phyloP scores from a whole-genome alignment of 2,113 vertebrate species.

The Chionis minor region DNA sequence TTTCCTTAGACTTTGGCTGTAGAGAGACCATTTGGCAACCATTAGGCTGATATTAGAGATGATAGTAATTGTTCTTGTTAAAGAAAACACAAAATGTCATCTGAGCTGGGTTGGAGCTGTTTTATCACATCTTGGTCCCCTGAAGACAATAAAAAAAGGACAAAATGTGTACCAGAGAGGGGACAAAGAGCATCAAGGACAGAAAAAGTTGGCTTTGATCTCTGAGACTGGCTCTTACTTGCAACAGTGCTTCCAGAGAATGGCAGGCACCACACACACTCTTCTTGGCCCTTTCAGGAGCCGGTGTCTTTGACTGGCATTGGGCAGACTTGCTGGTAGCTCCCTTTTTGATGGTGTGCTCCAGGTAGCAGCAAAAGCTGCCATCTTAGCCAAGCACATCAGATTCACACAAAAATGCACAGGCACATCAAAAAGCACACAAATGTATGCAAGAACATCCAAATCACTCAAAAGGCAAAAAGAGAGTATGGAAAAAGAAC shows the following conservation, averaged over 20 bases:
- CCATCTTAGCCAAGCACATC: not conserved
- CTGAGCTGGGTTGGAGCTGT: not conserved
- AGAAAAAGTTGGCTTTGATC: not conserved
- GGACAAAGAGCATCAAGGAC: not conserved
- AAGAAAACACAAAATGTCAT: not conserved
- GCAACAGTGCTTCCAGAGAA: not conserved
- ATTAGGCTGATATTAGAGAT: not conserved
- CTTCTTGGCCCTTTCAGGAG: not conserved
- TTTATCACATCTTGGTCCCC: not conserved
- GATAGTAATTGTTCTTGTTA: not conserved
- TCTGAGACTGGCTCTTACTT: not conserved
- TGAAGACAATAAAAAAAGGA: not conserved
- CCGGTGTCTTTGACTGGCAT: not conserved
- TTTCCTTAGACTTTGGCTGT: not conserved
- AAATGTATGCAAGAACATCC: not conserved
- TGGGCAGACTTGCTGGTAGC: not conserved
- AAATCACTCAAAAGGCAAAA: not conserved
- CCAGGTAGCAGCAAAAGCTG: not conserved
- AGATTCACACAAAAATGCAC: not conserved
- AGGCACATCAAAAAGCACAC: not conserved
- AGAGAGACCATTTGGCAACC: not conserved
- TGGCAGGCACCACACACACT: not conserved
- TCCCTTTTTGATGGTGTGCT: not conserved
- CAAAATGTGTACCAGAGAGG: not conserved
- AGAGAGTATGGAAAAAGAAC: not conserved